Percentiles rank a stretch among this genome's conserved stretches.
Conservation (phyloP, 2,797 vertebrate species). For the Megalops cyprinoides region DNA sequence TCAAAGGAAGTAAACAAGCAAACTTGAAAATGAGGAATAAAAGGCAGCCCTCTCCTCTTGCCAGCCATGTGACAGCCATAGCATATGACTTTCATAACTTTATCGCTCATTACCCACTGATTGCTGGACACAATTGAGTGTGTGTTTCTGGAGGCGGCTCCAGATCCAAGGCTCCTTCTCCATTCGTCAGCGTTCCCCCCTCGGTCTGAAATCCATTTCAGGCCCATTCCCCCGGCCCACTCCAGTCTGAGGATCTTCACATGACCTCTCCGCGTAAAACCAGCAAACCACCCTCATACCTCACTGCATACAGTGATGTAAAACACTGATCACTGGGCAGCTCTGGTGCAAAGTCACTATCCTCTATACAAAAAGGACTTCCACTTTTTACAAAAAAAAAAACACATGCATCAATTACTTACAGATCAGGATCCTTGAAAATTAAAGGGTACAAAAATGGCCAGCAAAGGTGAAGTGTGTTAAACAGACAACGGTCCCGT, state of each 20-base stretch:
- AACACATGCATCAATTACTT: too few relatives aligned
- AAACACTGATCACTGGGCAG: constrained; percentile 23
- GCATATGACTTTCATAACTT: constrained; percentile 59
- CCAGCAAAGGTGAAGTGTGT: background rate
- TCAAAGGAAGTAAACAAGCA: constrained; percentile 51
- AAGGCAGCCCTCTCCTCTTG: constrained; percentile 36
- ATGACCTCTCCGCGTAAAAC: constrained; percentile 42
- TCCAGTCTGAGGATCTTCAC: constrained; percentile 48
- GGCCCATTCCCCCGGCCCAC: constrained; percentile 35
- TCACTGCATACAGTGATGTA: background rate
- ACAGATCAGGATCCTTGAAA: too few relatives aligned
- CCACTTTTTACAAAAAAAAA: too few relatives aligned
- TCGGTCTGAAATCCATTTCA: constrained; percentile 48
- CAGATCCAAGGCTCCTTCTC: constrained; percentile 21
- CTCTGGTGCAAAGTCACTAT: background rate
- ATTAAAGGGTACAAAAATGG: background rate
- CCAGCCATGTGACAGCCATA: constrained; percentile 51
- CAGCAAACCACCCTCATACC: constrained; percentile 5
- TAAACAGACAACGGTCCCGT: background rate
- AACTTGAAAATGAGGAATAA: constrained; percentile 50
- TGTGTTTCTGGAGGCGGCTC: constrained; percentile 69
- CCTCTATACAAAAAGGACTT: background rate
- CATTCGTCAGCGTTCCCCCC: constrained; percentile 17
- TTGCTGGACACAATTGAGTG: constrained; percentile 61
- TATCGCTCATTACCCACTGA: constrained; percentile 50